Conservation (phyloP, 1,140 invertebrate species). For the Sinonovacula constricta region DNA sequence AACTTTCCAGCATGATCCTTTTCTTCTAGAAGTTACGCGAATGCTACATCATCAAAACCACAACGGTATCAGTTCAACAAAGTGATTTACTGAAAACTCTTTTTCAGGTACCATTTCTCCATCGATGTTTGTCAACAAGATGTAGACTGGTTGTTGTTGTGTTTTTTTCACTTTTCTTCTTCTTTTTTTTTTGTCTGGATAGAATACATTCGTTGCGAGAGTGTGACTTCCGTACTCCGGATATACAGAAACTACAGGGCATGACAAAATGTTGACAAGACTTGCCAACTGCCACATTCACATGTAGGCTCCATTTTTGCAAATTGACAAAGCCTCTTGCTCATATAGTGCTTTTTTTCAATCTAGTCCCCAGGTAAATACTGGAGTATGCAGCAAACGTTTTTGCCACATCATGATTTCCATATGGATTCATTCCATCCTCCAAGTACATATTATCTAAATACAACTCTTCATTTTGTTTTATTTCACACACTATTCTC, state of each 20-base stretch:
- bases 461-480: constrained; percentile 8
- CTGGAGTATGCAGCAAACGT: constrained; percentile 13
- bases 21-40: too few species aligned
- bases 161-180: neutral
- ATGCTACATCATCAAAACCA: too few species aligned
- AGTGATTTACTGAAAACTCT: neutral
- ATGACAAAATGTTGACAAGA: constrained; percentile 16
- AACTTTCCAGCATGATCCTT: too few species aligned
- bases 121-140: constrained; percentile 21
- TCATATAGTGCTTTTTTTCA: neutral
- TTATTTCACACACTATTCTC: neutral
- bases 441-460: neutral
- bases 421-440: constrained; percentile 1
- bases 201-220: constrained; percentile 18
- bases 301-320: constrained; percentile 17
- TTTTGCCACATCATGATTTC: neutral
- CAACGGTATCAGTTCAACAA: too few species aligned
- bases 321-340: neutral
- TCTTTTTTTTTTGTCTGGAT: constrained; percentile 1
- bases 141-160: constrained; percentile 10
- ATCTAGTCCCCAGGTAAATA: neutral
- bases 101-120: constrained; percentile 16
- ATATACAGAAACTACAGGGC: constrained; percentile 23
- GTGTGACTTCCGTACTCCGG: constrained; percentile 17
- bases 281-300: constrained; percentile 20